Evolutionary conservation across 37 sponge, comb jelly and placozoan genomes (phyloP), one percentile per base, ranked within the genome.

Genomic region (Diacarnus erythraeanus): DNA sequence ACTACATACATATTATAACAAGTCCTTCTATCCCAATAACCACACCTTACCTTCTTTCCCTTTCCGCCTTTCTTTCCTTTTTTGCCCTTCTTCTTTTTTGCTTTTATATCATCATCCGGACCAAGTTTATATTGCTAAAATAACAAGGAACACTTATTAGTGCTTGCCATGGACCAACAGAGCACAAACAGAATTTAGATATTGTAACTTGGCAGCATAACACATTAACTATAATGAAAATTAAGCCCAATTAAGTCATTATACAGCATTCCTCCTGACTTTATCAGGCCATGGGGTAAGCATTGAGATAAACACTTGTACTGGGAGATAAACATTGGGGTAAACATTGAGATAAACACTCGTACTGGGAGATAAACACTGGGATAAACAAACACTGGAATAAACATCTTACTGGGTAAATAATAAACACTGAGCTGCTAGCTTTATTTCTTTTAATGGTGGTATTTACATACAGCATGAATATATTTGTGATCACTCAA

Each of bases 21-120:
- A n/a, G n/a, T n/a, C n/a, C n/a, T n/a, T 27, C 20, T 36, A 35
- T 37, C 4, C 4, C 10, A 74, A 56, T 74, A 4, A 44, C 31
- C 17, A 56, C 35, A 26, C 66, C 38, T 43, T 71, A 76, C 77
- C 77, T 59, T 76, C 31, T 84, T 87, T 75, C 78, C 80, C 69
- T 88, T 84, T 41, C 86, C 86, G 29, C 82, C 85, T 51, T 92
- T 92, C 71, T 88, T 89, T 56, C 86, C 90, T 76, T 92, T 92
- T 81, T 90, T 82, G 21, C 72, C 64, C 75, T 83, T 57, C 72
- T 42, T 23, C 12, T 25, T 27, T 30, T 92, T 92, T 9, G 77
- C 88, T 59, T 92, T 92, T 71, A 87, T 64, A 54, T 92, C 80
- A 57, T 92, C 92, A 23, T 67, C 51, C 38, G 83, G 80, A 71